phyloP scores from a whole-genome alignment of 2,888 invertebrate genomes.

The Heterodera filipjevi region DNA sequence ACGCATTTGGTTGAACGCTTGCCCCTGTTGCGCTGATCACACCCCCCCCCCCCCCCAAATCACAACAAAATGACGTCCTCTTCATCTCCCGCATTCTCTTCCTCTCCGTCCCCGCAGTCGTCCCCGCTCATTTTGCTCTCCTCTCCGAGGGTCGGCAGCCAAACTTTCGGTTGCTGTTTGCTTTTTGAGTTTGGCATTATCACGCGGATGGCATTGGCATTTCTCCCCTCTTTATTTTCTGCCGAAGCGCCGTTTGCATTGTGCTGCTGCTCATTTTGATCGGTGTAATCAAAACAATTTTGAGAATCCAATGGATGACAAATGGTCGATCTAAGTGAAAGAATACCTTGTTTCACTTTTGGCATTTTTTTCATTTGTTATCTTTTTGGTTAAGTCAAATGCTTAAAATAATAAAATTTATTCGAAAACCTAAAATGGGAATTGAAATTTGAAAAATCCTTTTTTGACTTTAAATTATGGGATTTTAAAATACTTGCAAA shows the following conservation, averaged over 20 bases:
- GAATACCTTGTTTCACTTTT: too few species aligned
- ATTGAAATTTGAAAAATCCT: too few species aligned
- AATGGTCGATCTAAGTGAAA: not conserved
- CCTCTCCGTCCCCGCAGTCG: too few species aligned
- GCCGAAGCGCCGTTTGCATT: not conserved
- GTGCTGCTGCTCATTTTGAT: not conserved
- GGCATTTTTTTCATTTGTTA: too few species aligned
- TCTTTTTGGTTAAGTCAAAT: too few species aligned
- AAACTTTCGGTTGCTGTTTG: not conserved
- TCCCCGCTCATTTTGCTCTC: not conserved
- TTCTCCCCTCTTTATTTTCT: not conserved
- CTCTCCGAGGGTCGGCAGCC: constrained; percentile 5
- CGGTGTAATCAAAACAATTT: not conserved
- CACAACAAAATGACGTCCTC: constrained; percentile 1
- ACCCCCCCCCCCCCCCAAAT: too few species aligned
- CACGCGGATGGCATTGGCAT: not conserved
- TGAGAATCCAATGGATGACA: not conserved
- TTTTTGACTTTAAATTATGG: too few species aligned
- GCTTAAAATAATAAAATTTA: too few species aligned
- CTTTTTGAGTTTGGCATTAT: not conserved
- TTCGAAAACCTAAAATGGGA: too few species aligned
- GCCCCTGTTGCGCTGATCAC: too few species aligned
- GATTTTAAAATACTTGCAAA: too few species aligned
- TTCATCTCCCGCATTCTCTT: not conserved
- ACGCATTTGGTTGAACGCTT: too few species aligned